phyloP scores from a whole-genome alignment of 1,140 invertebrate species.

The Drosophila tropicalis region DNA sequence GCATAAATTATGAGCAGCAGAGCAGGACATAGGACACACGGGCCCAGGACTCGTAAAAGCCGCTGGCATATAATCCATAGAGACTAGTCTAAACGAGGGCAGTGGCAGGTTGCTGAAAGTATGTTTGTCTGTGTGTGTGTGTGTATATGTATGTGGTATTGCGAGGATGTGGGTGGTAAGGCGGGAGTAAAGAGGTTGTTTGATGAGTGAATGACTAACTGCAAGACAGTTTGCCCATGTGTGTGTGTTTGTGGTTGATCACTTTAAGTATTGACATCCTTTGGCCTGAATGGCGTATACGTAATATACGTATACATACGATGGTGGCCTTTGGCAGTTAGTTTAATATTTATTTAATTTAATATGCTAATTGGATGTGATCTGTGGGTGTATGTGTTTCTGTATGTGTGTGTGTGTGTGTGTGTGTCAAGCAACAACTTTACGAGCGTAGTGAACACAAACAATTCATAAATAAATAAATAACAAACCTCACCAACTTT shows the following conservation, averaged over 20 bases:
- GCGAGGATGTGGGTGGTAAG: not conserved
- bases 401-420: constrained; percentile 24
- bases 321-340: constrained; percentile 61
- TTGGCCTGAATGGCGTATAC: constrained; percentile 61
- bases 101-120: not conserved
- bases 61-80: constrained; percentile 70
- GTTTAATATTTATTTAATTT: constrained; percentile 83
- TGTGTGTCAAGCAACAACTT: constrained; percentile 47
- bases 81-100: constrained; percentile 36
- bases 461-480: constrained; percentile 80
- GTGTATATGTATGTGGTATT: constrained; percentile 15
- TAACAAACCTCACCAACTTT: constrained; percentile 52
- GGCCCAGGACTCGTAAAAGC: constrained; percentile 65
- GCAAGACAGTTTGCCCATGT: constrained; percentile 63
- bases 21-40: constrained; percentile 22
- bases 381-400: constrained; percentile 48
- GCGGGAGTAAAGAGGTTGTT: constrained; percentile 26
- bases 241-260: constrained; percentile 52
- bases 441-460: constrained; percentile 54
- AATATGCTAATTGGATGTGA: constrained; percentile 82
- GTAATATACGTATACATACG: constrained; percentile 31
- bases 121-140: not conserved
- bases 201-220: constrained; percentile 80
- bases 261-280: constrained; percentile 75
- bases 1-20: constrained; percentile 74